Evolutionary conservation across 2,113 vertebrate genomes (phyloP).

Genomic region (Neodon shergylaensis): DNA sequence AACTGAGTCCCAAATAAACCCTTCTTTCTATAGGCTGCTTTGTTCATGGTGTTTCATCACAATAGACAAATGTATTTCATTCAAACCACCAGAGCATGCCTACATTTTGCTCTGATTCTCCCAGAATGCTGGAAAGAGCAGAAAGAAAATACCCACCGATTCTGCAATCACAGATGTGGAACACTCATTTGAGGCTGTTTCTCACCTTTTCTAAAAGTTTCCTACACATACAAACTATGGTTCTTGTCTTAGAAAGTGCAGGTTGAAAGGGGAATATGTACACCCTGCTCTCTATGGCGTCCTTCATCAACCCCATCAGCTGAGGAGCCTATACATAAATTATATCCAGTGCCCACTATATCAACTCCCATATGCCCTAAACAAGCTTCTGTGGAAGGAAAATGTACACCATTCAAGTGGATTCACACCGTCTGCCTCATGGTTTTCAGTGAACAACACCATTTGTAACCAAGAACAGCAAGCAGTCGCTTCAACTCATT

Average conservation of each 20-base stretch:
- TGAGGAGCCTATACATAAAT: slow-evolving; percentile 37
- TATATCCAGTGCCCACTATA: background rate
- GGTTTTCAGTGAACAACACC: slow-evolving; percentile 3
- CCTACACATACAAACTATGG: background rate
- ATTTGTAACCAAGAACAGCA: slow-evolving; percentile 55
- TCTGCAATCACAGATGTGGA: background rate
- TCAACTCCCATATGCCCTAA: background rate
- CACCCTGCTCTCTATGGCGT: background rate
- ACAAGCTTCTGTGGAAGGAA: background rate
- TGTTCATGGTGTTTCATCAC: background rate
- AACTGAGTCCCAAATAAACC: background rate
- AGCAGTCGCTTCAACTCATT: background rate
- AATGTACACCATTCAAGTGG: background rate
- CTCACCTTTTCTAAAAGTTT: background rate
- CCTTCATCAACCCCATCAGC: background rate
- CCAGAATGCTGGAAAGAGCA: background rate
- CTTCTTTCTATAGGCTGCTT: background rate
- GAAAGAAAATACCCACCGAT: background rate
- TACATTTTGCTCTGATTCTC: background rate
- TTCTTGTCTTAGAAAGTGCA: background rate
- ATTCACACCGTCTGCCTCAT: background rate
- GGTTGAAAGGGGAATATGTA: background rate
- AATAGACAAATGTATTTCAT: background rate
- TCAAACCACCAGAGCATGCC: background rate
- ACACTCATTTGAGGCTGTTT: background rate